Evolutionary conservation across 35 echinoderm and acorn worm species (phyloP).

Genomic region (Apostichopus japonicus): DNA sequence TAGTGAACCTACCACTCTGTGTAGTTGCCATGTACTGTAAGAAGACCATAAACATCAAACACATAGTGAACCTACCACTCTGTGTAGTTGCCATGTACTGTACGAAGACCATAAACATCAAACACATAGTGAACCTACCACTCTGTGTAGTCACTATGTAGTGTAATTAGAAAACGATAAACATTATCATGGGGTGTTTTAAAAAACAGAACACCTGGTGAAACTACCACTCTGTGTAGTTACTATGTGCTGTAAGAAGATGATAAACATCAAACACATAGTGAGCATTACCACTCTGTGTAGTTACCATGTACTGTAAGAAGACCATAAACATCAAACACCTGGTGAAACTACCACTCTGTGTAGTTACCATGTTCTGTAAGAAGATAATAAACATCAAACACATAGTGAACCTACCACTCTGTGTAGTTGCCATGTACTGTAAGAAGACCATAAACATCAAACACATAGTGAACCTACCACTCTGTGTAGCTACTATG

Average conservation of each 20-base stretch:
- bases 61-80: slow-evolving; percentile 36
- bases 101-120: background rate
- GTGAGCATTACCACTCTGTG: background rate
- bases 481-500: slow-evolving; percentile 69
- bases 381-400: background rate
- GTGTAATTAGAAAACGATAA: slow-evolving; percentile 6
- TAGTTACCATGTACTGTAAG: slow-evolving; percentile 77
- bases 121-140: slow-evolving; percentile 18
- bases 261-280: background rate
- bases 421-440: slow-evolving; percentile 79
- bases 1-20: background rate
- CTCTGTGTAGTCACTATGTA: slow-evolving; percentile 72
- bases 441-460: slow-evolving; percentile 3
- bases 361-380: slow-evolving; percentile 80
- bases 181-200: background rate
- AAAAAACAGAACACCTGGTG: background rate
- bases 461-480: background rate
- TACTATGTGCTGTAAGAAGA: slow-evolving; percentile 59
- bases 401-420: slow-evolving; percentile 12
- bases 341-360: slow-evolving; percentile 25
- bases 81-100: slow-evolving; percentile 81
- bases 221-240: slow-evolving; percentile 44
- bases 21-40: slow-evolving; percentile 78
- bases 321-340: background rate
- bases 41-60: background rate